Evolutionary conservation across 2,113 vertebrate genomes (phyloP).

Genomic region (Isurus oxyrinchus): DNA sequence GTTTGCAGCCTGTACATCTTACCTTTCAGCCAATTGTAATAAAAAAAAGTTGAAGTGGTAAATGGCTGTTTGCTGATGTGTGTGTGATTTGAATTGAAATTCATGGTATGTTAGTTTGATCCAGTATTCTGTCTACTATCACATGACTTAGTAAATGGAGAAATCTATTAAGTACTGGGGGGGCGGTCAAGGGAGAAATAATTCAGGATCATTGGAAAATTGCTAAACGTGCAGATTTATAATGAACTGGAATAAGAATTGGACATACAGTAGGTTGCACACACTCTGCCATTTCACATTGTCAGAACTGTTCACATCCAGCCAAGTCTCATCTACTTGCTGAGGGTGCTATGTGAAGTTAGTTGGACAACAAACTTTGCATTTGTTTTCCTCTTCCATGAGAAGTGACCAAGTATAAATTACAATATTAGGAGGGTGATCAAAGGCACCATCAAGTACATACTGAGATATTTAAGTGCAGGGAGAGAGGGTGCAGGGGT

Average conservation of each 20-base stretch:
- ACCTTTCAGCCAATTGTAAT: not conserved
- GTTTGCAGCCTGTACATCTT: not conserved
- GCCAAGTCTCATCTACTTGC: not conserved
- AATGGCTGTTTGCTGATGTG: not conserved
- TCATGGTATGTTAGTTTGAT: not conserved
- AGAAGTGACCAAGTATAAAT: not conserved
- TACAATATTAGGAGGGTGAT: not conserved
- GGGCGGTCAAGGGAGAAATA: not conserved
- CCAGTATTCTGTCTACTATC: not conserved
- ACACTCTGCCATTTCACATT: not conserved
- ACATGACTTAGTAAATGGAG: too few relatives aligned
- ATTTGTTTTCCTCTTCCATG: not conserved
- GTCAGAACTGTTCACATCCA: not conserved
- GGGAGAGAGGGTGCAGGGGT: not conserved
- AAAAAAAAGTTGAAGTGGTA: not conserved
- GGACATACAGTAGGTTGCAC: not conserved
- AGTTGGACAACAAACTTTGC: not conserved
- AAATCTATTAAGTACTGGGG: not conserved
- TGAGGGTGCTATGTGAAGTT: not conserved
- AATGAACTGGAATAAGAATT: not conserved
- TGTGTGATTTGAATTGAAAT: not conserved
- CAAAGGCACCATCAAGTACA: not conserved
- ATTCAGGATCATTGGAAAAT: not conserved
- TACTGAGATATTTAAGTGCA: not conserved
- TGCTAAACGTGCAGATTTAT: not conserved